Evolutionary conservation across 2,797 vertebrate species (phyloP).

Genomic region (Acanthopagrus latus): DNA sequence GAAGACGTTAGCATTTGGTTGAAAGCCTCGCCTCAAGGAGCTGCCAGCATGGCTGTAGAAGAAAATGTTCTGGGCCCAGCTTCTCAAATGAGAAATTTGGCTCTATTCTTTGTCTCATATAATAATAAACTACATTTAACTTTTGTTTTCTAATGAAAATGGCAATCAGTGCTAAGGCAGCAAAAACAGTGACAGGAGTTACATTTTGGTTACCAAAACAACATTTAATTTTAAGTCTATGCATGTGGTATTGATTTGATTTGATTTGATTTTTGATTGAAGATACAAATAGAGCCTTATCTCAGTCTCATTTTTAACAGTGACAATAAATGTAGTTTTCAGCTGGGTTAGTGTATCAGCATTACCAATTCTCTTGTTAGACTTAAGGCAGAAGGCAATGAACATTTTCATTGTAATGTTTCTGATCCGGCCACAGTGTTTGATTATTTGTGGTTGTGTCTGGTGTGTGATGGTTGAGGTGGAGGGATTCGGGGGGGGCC

Average conservation of each 20-base stretch:
- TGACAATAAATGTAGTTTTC: background rate
- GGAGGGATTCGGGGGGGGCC: background rate
- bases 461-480: background rate
- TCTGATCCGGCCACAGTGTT: background rate
- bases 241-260: background rate
- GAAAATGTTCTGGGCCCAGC: background rate
- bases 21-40: no score
- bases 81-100: background rate
- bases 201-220: no score
- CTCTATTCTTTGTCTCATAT: no score
- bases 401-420: background rate
- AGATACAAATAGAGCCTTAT: background rate
- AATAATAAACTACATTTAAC: no score
- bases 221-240: background rate
- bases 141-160: no score
- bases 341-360: background rate
- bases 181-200: no score
- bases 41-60: background rate
- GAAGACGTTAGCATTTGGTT: no score
- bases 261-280: background rate
- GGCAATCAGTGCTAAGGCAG: no score
- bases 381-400: background rate
- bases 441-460: slow-evolving; percentile 12
- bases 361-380: background rate
- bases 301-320: background rate